phyloP scores from a whole-genome alignment of 1,140 invertebrate genomes.

The Drosophila fuyamai region DNA sequence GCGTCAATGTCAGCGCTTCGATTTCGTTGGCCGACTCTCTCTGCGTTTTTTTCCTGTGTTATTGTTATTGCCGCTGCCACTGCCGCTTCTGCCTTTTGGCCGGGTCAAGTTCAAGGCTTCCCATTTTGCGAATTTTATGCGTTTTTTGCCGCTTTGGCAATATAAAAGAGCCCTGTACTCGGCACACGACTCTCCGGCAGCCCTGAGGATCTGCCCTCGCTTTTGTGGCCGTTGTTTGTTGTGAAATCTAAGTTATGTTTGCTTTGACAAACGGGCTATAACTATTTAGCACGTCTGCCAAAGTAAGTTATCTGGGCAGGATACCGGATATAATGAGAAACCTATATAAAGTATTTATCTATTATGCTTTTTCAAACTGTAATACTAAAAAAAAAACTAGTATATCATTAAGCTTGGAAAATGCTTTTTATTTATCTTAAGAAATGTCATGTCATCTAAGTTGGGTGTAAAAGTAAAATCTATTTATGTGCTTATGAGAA shows the following conservation, averaged over 20 bases:
- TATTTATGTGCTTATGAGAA: too few species aligned
- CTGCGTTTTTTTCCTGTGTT: constrained; percentile 26
- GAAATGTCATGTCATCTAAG: too few species aligned
- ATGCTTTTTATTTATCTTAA: too few species aligned
- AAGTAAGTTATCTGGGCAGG: too few species aligned
- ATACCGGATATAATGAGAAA: too few species aligned
- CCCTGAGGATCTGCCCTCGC: not conserved
- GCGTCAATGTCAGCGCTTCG: constrained; percentile 79
- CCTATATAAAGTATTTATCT: too few species aligned
- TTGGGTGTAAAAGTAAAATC: too few species aligned
- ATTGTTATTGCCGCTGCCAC: constrained; percentile 71
- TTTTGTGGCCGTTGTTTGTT: not conserved
- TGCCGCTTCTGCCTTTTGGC: constrained; percentile 48
- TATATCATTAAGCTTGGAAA: too few species aligned
- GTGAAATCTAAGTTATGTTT: constrained; percentile 22
- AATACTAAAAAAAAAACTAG: too few species aligned
- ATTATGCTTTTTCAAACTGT: too few species aligned
- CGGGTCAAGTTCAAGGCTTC: constrained; percentile 82
- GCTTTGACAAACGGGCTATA: constrained; percentile 1
- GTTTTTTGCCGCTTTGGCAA: constrained; percentile 53
- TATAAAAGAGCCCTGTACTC: constrained; percentile 1
- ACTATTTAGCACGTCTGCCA: too few species aligned
- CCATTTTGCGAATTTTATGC: constrained; percentile 73
- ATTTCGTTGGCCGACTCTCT: constrained; percentile 52
- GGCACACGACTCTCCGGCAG: constrained; percentile 7